A percentile compares a stretch with the other conserved stretches of the same genome.
These are phyloP conservation scores for Eustalomyia histrio DNA, from an alignment of 2,888 invertebrate species.

Conservation along the genomic window DNA sequence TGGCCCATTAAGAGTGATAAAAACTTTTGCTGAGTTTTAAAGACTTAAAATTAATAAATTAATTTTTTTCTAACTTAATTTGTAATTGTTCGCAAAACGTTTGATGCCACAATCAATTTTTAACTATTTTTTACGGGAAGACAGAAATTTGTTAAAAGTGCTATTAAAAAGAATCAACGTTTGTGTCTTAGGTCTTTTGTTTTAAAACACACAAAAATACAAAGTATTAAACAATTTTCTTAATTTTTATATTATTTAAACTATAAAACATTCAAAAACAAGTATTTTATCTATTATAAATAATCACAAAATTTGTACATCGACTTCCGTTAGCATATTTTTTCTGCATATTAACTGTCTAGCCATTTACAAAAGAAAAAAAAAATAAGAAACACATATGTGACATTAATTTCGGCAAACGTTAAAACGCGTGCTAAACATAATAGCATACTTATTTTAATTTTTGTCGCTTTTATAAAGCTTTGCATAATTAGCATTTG, in stretches of 20 bases:
- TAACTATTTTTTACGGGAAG: too few species aligned
- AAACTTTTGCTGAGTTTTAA: too few species aligned
- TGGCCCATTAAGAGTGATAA: too few species aligned
- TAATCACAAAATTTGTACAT: constrained; percentile 8
- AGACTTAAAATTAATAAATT: too few species aligned
- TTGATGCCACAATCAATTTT: too few species aligned
- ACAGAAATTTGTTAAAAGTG: too few species aligned
- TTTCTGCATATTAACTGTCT: not conserved
- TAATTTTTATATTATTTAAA: not conserved
- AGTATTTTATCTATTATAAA: constrained; percentile 19
- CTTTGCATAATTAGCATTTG: constrained; percentile 45
- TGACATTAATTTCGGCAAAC: constrained; percentile 52
- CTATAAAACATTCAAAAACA: constrained; percentile 17
- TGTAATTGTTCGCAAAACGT: too few species aligned
- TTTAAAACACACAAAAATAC: not conserved
- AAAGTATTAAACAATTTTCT: not conserved
- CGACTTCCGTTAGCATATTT: constrained; percentile 46
- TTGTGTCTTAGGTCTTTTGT: not conserved
- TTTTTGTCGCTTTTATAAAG: not conserved
- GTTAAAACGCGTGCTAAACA: constrained; percentile 46
- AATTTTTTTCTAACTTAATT: too few species aligned
- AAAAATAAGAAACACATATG: constrained; percentile 25
- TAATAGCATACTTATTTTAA: not conserved
- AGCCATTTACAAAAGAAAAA: constrained; percentile 7
- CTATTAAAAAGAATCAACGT: not conserved